Conservation (phyloP, 2,888 invertebrate genomes). For the Tachystola acroxantha region DNA sequence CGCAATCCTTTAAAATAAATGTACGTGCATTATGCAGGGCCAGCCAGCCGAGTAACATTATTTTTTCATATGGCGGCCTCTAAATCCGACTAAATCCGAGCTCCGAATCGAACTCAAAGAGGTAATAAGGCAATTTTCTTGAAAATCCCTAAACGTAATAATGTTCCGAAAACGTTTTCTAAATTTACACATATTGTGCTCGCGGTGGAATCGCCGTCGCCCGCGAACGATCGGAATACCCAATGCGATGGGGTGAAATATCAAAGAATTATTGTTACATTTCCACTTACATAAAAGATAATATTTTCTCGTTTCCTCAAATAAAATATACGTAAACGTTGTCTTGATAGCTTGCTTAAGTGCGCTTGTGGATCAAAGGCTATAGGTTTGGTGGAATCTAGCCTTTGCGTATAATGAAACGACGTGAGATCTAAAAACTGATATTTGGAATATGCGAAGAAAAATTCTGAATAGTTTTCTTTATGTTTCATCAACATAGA, state of each 20-base stretch:
- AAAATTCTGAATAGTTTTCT: too few relatives aligned
- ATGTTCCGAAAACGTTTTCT: conserved; percentile 74
- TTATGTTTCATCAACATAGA: too few relatives aligned
- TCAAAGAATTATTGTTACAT: conserved; percentile 44
- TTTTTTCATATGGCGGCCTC: conserved; percentile 27
- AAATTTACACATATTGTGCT: conserved; percentile 76
- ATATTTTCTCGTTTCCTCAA: conserved; percentile 14
- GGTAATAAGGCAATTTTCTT: conserved; percentile 76
- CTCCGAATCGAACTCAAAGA: conserved; percentile 66
- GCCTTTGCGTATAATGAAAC: too few relatives aligned
- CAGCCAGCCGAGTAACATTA: conserved; percentile 2
- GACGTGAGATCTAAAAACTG: too few relatives aligned
- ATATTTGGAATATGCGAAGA: too few relatives aligned
- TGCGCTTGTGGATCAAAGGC: background rate
- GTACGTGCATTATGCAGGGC: conserved; percentile 8
- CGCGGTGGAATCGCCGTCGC: conserved; percentile 59
- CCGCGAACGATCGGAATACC: conserved; percentile 65
- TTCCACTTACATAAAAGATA: conserved; percentile 33
- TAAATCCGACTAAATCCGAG: conserved; percentile 63
- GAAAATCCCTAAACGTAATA: conserved; percentile 76
- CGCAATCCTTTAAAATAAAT: background rate
- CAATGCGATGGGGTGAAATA: conserved; percentile 56
- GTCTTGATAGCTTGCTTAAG: conserved; percentile 13
- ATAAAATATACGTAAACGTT: conserved; percentile 9
- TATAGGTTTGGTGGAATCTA: too few relatives aligned